phyloP scores from a whole-genome alignment of 2,797 vertebrate genomes.

The Pangasius larnaudii region DNA sequence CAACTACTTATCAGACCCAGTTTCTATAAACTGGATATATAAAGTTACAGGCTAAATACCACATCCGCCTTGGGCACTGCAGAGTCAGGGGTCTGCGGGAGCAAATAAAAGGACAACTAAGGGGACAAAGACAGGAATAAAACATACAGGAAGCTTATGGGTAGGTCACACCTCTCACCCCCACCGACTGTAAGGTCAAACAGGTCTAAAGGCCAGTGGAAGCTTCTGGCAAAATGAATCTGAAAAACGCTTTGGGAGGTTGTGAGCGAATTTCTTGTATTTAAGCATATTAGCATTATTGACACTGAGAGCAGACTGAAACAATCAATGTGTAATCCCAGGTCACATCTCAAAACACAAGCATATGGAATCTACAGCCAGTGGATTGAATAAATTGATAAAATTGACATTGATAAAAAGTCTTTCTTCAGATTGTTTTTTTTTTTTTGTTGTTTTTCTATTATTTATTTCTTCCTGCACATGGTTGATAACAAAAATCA shows the following conservation, averaged over 20 bases:
- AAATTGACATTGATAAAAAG: conserved; percentile 11
- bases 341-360: conserved; percentile 20
- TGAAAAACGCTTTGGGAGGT: conserved; percentile 13
- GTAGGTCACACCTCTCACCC: conserved; percentile 7
- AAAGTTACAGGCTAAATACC: conserved; percentile 49
- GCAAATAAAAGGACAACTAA: conserved; percentile 23
- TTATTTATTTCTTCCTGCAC: conserved; percentile 7
- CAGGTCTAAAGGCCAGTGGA: not conserved
- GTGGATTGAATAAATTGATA: not conserved
- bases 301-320: conserved; percentile 54
- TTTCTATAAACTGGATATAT: conserved; percentile 54
- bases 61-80: conserved; percentile 39
- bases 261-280: conserved; percentile 4
- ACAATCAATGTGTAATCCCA: conserved; percentile 42
- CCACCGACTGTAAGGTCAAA: conserved; percentile 15
- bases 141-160: conserved; percentile 12
- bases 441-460: not conserved
- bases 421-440: not conserved
- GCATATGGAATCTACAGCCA: not conserved
- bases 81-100: conserved; percentile 43
- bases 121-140: conserved; percentile 32
- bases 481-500: not conserved
- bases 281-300: conserved; percentile 74
- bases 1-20: conserved; percentile 62
- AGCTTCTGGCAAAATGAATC: not conserved